Evolutionary conservation across 2,113 vertebrate species (phyloP).

Genomic region (Anas platyrhynchos): DNA sequence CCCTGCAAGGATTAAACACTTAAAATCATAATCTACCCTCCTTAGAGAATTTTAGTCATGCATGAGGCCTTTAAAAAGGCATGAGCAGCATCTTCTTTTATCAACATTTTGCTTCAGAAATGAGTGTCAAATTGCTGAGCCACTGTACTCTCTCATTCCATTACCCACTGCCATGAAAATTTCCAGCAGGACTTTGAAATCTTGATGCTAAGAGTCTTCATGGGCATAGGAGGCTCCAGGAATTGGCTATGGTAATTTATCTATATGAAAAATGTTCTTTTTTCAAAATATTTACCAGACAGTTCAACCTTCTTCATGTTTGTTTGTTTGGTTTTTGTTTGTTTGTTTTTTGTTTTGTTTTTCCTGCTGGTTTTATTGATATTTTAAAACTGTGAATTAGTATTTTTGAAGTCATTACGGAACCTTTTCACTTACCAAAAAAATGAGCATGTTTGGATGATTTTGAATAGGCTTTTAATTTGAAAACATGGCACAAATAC

Average conservation of each 20-base stretch:
- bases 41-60: not conserved
- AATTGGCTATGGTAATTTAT: not conserved
- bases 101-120: not conserved
- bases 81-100: not conserved
- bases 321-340: not conserved
- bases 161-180: conserved; percentile 3
- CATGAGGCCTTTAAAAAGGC: not conserved
- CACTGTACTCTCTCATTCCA: not conserved
- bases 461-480: not conserved
- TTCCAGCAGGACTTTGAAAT: conserved; percentile 21
- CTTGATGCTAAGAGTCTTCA: not conserved
- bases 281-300: not conserved
- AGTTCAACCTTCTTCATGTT: not conserved
- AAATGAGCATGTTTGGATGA: not conserved
- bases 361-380: not conserved
- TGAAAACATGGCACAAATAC: not conserved
- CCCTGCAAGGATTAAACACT: not conserved
- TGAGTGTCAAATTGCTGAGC: not conserved
- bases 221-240: not conserved
- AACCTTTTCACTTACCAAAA: not conserved
- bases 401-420: not conserved
- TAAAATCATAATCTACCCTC: not conserved
- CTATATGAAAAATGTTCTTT: not conserved
- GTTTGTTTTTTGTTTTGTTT: not conserved
- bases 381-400: not conserved